A percentile compares a stretch with the other conserved stretches of the same genome.
Evolutionary conservation across 2,888 invertebrate species (phyloP).

Genomic region (Formica aserva): DNA sequence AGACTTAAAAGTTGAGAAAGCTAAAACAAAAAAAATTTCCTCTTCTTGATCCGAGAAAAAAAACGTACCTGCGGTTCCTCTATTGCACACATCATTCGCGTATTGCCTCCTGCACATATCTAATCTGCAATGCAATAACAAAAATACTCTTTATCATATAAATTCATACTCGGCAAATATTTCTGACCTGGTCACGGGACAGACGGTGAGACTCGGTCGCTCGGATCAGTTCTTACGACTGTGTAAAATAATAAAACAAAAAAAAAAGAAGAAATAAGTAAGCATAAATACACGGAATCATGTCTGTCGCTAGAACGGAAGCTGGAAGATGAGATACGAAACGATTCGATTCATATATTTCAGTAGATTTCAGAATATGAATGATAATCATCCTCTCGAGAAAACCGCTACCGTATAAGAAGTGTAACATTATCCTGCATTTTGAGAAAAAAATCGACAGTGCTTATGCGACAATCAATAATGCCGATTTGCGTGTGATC

Average conservation of each 20-base stretch:
- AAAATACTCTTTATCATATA: slow-evolving; percentile 85
- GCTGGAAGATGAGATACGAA: neutral
- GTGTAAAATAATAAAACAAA: neutral
- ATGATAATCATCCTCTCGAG: slow-evolving; percentile 43
- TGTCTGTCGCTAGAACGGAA: neutral
- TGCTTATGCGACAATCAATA: slow-evolving; percentile 1
- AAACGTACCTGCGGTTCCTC: slow-evolving; percentile 98
- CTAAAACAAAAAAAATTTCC: slow-evolving; percentile 34
- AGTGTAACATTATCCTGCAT: slow-evolving; percentile 6
- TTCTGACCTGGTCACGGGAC: slow-evolving; percentile 77
- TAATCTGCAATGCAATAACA: slow-evolving; percentile 94
- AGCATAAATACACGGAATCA: neutral
- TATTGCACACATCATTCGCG: slow-evolving; percentile 98
- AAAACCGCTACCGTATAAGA: slow-evolving; percentile 6
- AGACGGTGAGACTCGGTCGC: slow-evolving; percentile 24
- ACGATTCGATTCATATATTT: neutral
- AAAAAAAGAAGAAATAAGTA: neutral
- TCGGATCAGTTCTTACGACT: slow-evolving; percentile 16
- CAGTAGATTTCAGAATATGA: slow-evolving; percentile 26
- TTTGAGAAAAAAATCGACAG: neutral
- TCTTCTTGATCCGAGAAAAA: slow-evolving; percentile 70
- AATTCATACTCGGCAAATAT: slow-evolving; percentile 52
- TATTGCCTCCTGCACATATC: slow-evolving; percentile 99
- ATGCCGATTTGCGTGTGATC: slow-evolving; percentile 36
- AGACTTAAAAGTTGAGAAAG: slow-evolving; percentile 36